Evolutionary conservation across 2,888 invertebrate species (phyloP).

Genomic region (Epinotia nisella): DNA sequence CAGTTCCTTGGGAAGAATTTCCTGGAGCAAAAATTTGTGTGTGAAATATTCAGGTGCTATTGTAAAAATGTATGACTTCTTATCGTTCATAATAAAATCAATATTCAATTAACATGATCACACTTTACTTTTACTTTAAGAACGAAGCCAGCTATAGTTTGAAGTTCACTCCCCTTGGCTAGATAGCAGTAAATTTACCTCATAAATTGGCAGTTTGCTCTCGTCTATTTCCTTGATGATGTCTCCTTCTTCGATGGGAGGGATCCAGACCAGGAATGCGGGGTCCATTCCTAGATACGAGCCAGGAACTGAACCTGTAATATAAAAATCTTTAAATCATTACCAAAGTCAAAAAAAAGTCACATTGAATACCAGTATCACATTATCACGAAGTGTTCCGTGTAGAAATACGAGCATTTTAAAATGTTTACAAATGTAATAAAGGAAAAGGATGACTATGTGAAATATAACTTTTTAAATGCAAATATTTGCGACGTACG

Average conservation of each 20-base stretch:
- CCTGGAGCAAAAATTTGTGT: slow-evolving; percentile 58
- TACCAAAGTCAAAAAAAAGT: too few species aligned
- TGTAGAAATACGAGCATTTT: too few species aligned
- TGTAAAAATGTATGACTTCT: too few species aligned
- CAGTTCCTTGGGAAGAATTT: slow-evolving; percentile 79
- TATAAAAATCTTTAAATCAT: slow-evolving; percentile 34
- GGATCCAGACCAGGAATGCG: slow-evolving; percentile 94
- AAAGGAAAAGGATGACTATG: too few species aligned
- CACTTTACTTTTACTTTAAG: too few species aligned
- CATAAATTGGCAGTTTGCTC: slow-evolving; percentile 74
- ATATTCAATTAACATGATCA: too few species aligned
- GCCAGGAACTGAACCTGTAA: slow-evolving; percentile 90
- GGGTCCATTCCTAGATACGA: slow-evolving; percentile 96
- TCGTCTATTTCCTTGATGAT: slow-evolving; percentile 86
- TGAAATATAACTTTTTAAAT: too few species aligned
- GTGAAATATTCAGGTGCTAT: background rate
- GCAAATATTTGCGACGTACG: too few species aligned
- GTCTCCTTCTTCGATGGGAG: slow-evolving; percentile 90
- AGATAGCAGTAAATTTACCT: slow-evolving; percentile 56
- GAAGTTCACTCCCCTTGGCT: too few species aligned
- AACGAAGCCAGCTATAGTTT: too few species aligned
- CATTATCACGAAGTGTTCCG: background rate
- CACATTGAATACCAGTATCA: background rate
- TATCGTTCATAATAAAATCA: too few species aligned
- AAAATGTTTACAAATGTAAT: too few species aligned